phyloP scores from a whole-genome alignment of 2,888 invertebrate species.

The Volucella inanis region DNA sequence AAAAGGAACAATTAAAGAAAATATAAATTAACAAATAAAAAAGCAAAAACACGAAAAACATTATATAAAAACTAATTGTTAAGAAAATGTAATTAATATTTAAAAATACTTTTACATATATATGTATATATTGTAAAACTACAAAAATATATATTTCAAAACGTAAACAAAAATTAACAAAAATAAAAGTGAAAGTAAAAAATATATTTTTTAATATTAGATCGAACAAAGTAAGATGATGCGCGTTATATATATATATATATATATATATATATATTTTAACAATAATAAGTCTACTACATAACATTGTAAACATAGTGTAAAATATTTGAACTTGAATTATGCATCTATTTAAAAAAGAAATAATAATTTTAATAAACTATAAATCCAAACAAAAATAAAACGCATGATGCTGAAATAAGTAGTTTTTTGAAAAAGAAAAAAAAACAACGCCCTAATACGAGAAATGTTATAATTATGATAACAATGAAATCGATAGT shows the following conservation, averaged over 20 bases:
- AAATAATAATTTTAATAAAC: neutral
- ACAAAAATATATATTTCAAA: constrained; percentile 36
- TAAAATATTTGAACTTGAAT: constrained; percentile 28
- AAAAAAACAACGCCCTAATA: constrained; percentile 12
- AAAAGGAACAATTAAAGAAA: constrained; percentile 26
- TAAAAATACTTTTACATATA: constrained; percentile 32
- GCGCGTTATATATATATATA: constrained; percentile 62
- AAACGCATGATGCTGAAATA: constrained; percentile 29
- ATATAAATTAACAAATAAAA: constrained; percentile 29
- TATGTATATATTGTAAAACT: constrained; percentile 3
- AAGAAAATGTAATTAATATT: constrained; percentile 52
- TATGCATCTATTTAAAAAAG: constrained; percentile 56
- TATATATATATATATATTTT: too few species aligned
- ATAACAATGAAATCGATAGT: constrained; percentile 6
- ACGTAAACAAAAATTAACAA: constrained; percentile 22
- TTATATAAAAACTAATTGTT: constrained; percentile 28
- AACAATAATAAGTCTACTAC: constrained; percentile 38
- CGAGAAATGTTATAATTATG: constrained; percentile 27
- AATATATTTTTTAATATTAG: constrained; percentile 66
- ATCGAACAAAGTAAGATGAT: constrained; percentile 58
- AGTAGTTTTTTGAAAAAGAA: constrained; percentile 10
- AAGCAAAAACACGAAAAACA: neutral
- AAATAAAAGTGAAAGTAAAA: constrained; percentile 53
- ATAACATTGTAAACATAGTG: constrained; percentile 56
- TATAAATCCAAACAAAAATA: constrained; percentile 3